Percentiles rank a stretch among this genome's conserved stretches.
phyloP scores from a whole-genome alignment of 2,888 invertebrate species.

The Himalopsyche anomala region DNA sequence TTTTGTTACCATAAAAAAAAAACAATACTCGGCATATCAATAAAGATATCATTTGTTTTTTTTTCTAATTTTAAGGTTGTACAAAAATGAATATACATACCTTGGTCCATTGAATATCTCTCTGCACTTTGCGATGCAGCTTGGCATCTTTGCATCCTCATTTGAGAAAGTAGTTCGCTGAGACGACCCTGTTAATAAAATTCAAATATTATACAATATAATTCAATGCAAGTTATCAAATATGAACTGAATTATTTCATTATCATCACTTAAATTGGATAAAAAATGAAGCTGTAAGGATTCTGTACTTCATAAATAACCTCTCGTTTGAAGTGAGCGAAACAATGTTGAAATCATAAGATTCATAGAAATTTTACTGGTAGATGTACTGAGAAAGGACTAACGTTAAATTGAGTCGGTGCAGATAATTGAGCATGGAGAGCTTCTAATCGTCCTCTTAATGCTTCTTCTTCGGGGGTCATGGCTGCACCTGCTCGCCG shows the following conservation, averaged over 20 bases:
- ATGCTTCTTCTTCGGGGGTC: conserved; percentile 92
- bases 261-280: too few relatives aligned
- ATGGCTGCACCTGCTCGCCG: conserved; percentile 92
- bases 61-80: too few relatives aligned
- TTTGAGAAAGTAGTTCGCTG: conserved; percentile 92
- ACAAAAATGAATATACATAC: conserved; percentile 68
- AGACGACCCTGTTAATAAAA: conserved; percentile 83
- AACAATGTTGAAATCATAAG: too few relatives aligned
- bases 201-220: neutral
- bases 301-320: too few relatives aligned
- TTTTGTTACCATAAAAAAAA: too few relatives aligned
- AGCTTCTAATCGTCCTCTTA: conserved; percentile 91
- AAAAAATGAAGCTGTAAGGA: too few relatives aligned
- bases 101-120: conserved; percentile 87
- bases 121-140: conserved; percentile 80
- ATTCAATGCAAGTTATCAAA: neutral
- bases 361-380: neutral
- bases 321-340: too few relatives aligned
- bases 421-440: conserved; percentile 92
- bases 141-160: conserved; percentile 84
- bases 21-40: too few relatives aligned
- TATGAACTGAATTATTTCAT: too few relatives aligned
- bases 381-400: conserved; percentile 65
- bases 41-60: too few relatives aligned
- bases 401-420: conserved; percentile 93